Conservation (phyloP, 1,140 invertebrate genomes). For the Aphis gossypii region DNA sequence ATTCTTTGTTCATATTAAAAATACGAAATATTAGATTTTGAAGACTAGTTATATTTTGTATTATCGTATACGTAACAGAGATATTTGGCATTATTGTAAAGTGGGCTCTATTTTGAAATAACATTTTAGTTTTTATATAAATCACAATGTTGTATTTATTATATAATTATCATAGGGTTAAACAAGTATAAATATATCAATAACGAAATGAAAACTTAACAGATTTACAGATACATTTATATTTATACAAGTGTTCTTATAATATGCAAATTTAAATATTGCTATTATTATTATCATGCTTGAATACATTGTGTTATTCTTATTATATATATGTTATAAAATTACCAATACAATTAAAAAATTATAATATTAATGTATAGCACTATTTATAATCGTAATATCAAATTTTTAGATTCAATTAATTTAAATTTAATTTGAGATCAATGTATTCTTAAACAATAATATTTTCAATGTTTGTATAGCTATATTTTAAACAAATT, state of each 20-base stretch:
- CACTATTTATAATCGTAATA: not conserved
- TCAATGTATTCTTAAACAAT: not conserved
- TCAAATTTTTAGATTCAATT: not conserved
- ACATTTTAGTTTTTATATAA: not conserved
- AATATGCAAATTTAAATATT: slow-evolving; percentile 24
- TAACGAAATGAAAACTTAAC: not conserved
- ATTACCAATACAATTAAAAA: not conserved
- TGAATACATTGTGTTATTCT: not conserved
- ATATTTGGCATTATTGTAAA: not conserved
- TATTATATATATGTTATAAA: not conserved
- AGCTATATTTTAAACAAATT: not conserved
- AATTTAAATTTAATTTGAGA: not conserved
- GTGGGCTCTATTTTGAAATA: not conserved
- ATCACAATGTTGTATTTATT: not conserved
- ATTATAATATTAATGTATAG: not conserved
- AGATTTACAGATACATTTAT: not conserved
- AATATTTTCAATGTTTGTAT: not conserved
- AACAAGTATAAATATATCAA: not conserved
- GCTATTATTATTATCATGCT: not conserved
- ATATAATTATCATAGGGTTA: not conserved
- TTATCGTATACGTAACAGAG: too few species aligned
- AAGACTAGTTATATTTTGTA: not conserved
- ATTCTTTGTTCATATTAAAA: not conserved
- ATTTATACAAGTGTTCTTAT: slow-evolving; percentile 28
- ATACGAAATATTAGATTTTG: not conserved